Evolutionary conservation across 2,888 invertebrate genomes (phyloP), one percentile per base, ranked within the genome.

Genomic region (Caenorhabditis drosophilae): DNA sequence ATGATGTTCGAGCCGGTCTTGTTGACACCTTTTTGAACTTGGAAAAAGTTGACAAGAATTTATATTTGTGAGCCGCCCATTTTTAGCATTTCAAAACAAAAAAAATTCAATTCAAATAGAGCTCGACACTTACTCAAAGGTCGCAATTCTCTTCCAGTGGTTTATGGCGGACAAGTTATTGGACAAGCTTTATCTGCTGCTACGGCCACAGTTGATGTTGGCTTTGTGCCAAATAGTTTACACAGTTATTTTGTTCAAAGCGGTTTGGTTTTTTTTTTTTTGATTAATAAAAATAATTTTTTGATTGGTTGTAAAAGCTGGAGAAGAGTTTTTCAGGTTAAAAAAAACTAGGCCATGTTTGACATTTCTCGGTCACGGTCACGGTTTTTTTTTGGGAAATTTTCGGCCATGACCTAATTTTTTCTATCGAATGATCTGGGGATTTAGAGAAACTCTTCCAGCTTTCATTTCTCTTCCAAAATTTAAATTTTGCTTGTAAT

Each of bases 201-300:
- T 16, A 76, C 79, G 16, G 79, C 82, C 23, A 86, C 85, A n/a
- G 84, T 85, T 4, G 78, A 79, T 2, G 63, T 73, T 22, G 78
- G 80, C 34, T 82, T 84, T 45, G 80, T 83, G 55, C 80, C 84
- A 2, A 85, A 85, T 73, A 84, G 84, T 70, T 67, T 85, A 25
- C 85, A 85, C 70, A 84, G 84, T 67, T 85, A 85, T 73, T 85
- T 85, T 64, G 73, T 85, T 25, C 72, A 77, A 44, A 80, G 83
- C 64, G 78, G 75, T 23, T n/a, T n/a, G n/a, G n/a, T n/a, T n/a
- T n/a, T n/a, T n/a, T n/a, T n/a, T n/a, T n/a, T n/a, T n/a, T n/a
- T n/a, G n/a, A n/a, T n/a, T n/a, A n/a, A n/a, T n/a, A n/a, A n/a
- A n/a, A n/a, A n/a, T n/a, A n/a, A n/a, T n/a, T n/a, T n/a, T n/a